Conservation (phyloP, 2,113 vertebrate genomes). For the Halichoerus grypus region DNA sequence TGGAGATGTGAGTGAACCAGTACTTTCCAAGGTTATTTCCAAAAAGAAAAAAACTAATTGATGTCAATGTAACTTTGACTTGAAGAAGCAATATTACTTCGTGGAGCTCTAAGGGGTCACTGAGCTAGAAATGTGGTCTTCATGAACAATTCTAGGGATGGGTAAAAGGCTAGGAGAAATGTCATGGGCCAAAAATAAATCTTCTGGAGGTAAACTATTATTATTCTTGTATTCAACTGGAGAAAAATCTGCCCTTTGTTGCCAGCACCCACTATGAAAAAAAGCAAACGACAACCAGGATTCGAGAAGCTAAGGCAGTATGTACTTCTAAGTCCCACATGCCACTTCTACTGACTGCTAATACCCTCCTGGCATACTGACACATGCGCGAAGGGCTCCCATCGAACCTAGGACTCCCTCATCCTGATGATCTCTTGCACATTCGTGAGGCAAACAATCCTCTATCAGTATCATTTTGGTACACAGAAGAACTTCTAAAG, state of each 20-base stretch:
- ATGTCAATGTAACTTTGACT: background rate
- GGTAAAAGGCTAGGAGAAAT: background rate
- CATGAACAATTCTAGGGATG: conserved; percentile 14
- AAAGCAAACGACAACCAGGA: background rate
- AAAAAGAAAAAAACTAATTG: conserved; percentile 6
- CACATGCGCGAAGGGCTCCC: background rate
- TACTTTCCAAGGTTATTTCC: background rate
- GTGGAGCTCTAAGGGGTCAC: background rate
- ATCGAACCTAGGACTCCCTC: background rate
- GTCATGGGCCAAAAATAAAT: background rate
- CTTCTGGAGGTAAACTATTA: background rate
- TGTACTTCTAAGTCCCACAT: background rate
- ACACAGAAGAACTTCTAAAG: conserved; percentile 46
- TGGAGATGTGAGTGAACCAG: background rate
- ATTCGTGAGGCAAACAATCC: background rate
- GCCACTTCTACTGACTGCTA: background rate
- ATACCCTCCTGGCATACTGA: background rate
- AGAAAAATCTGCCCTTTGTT: conserved; percentile 30
- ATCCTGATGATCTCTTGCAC: background rate
- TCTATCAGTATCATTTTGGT: background rate
- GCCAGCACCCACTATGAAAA: background rate
- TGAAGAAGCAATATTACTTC: conserved; percentile 59
- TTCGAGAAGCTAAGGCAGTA: background rate
- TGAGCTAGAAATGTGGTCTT: background rate
- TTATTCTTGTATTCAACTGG: background rate